phyloP scores from a whole-genome alignment of 2,888 invertebrate genomes.

The Drosophila falleni region DNA sequence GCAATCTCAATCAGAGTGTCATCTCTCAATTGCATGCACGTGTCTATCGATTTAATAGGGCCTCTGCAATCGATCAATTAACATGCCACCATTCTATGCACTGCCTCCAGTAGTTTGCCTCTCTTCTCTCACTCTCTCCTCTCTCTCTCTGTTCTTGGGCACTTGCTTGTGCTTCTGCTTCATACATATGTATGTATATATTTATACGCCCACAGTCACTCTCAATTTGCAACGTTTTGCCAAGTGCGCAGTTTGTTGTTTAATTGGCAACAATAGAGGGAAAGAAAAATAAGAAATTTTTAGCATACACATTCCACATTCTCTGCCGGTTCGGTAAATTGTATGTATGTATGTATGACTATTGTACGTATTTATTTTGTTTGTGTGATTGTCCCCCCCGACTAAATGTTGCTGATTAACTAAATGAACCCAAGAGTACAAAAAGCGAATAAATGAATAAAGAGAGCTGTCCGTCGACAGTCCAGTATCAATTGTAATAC shows the following conservation, averaged over 20 bases:
- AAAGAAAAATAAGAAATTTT: slow-evolving; percentile 40
- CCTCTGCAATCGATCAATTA: slow-evolving; percentile 27
- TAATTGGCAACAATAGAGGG: slow-evolving; percentile 48
- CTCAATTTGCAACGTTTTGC: slow-evolving; percentile 68
- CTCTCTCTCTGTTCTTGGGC: slow-evolving; percentile 13
- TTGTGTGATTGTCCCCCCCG: slow-evolving; percentile 29
- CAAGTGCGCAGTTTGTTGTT: slow-evolving; percentile 79
- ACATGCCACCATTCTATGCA: slow-evolving; percentile 7
- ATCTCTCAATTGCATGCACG: slow-evolving; percentile 38
- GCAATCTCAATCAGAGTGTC: background rate
- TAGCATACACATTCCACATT: slow-evolving; percentile 9
- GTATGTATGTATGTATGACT: background rate
- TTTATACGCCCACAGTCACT: slow-evolving; percentile 7
- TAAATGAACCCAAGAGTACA: slow-evolving; percentile 15
- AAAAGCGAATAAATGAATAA: slow-evolving; percentile 89
- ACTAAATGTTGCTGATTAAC: slow-evolving; percentile 42
- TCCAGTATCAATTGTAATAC: slow-evolving; percentile 93
- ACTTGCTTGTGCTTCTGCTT: background rate
- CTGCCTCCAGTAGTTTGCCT: background rate
- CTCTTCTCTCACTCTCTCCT: slow-evolving; percentile 6
- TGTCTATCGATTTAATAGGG: slow-evolving; percentile 51
- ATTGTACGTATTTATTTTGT: slow-evolving; percentile 10
- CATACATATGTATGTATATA: too few species aligned
- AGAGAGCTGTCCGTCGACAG: slow-evolving; percentile 99
- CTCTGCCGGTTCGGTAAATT: slow-evolving; percentile 33